Evolutionary conservation across 2,888 invertebrate genomes (phyloP), one percentile per base, ranked within the genome.

Genomic region (Euphydryas editha): DNA sequence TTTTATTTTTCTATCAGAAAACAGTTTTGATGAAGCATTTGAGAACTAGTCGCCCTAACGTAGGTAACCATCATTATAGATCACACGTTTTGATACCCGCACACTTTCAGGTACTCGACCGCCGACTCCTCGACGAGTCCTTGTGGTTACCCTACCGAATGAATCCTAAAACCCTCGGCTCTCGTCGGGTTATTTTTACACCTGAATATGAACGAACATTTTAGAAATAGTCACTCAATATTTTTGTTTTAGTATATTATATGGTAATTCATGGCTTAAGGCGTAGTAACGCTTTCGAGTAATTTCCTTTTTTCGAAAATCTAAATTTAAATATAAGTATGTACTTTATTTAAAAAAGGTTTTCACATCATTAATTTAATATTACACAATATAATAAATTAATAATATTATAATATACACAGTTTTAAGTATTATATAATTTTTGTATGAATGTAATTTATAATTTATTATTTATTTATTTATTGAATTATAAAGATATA

Each of bases 1-100:
- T 42, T 17, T 17, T 17, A 2, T 30, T 30, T 47, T 47, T 44
- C n/a, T 20, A 20, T 47, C 6, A 46, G 6, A 46, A 46, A 46
- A 11, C 2, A 4, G 6, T 17, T 17, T 17, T 47, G 47, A 47
- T 20, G 3, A 47, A 20, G 24, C 13, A 21, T 21, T 5, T 11
- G 8, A 18, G 15, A 44, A 37, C 47, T 65, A 51, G 65, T 55
- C 54, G 24, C 55, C 59, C 65, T 59, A 65, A 15, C 13, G 13
- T n/a, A 44, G 51, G 42, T 54, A 13, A 13, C 59, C 51, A 18
- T 57, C 64, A 42, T 61, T 59, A 61, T 24, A 68, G 58, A 64
- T 58, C 77, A 73, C 73, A 79, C 77, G 80, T 79, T 82, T 80
- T 78, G 81, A 81, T 82, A 78, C 78, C 62, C 72, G 73, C 73